Conservation (phyloP, 1,140 invertebrate species). For the Anoplophora glabripennis region DNA sequence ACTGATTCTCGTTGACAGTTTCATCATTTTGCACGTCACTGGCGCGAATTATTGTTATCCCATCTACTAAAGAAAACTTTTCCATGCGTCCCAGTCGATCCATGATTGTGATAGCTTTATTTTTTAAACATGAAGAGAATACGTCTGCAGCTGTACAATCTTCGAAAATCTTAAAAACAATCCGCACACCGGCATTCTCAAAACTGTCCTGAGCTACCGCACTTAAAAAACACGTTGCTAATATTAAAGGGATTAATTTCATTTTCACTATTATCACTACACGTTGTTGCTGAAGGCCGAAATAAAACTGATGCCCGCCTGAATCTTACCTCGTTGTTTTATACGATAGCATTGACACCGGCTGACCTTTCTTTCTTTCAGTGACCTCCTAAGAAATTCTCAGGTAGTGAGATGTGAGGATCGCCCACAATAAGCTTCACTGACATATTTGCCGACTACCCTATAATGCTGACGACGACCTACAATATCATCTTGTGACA, state of each 20-base stretch:
- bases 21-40: slow-evolving; percentile 45
- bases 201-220: slow-evolving; percentile 31
- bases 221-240: slow-evolving; percentile 29
- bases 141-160: slow-evolving; percentile 60
- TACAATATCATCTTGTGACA: slow-evolving; percentile 26
- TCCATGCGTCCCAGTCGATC: slow-evolving; percentile 68
- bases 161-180: slow-evolving; percentile 59
- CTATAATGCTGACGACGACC: slow-evolving; percentile 41
- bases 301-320: slow-evolving; percentile 22
- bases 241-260: slow-evolving; percentile 41
- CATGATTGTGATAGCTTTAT: slow-evolving; percentile 73
- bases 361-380: slow-evolving; percentile 17
- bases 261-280: slow-evolving; percentile 32
- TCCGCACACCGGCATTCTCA: slow-evolving; percentile 53
- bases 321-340: slow-evolving; percentile 34
- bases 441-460: slow-evolving; percentile 46
- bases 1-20: slow-evolving; percentile 58
- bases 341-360: slow-evolving; percentile 37
- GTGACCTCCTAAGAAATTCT: slow-evolving; percentile 25
- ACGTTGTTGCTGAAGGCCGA: slow-evolving; percentile 20
- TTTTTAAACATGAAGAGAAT: slow-evolving; percentile 71
- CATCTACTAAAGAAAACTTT: slow-evolving; percentile 62
- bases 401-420: slow-evolving; percentile 9
- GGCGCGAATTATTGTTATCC: slow-evolving; percentile 62
- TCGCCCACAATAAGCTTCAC: slow-evolving; percentile 34